A percentile compares a stretch with the other conserved stretches of the same genome.
These are phyloP conservation scores for Cochlearius cochlearius DNA, from an alignment of 2,113 vertebrate species.

Conservation along the genomic window DNA sequence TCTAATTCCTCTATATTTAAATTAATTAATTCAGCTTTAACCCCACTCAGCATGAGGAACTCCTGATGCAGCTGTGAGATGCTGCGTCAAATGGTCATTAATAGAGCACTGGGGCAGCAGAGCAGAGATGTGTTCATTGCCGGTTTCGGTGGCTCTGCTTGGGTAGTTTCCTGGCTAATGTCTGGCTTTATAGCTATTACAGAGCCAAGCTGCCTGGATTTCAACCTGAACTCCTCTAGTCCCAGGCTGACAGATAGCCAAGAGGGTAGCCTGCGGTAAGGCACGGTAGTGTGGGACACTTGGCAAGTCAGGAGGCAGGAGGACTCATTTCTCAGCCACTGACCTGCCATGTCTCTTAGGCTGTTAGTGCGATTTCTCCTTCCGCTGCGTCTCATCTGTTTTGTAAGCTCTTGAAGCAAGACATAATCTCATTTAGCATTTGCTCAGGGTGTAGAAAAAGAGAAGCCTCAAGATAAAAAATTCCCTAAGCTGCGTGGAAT, in stretches of 20 bases:
- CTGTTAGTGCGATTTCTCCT: background rate
- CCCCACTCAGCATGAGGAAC: background rate
- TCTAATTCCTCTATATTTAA: background rate
- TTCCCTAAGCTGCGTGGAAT: background rate
- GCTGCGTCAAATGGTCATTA: background rate
- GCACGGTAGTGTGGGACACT: background rate
- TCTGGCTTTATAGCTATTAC: background rate
- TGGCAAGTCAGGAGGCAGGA: background rate
- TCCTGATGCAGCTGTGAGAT: background rate
- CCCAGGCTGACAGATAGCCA: background rate
- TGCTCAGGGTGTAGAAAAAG: background rate
- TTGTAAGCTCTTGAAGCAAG: background rate
- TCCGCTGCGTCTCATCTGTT: background rate
- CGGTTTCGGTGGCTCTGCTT: background rate
- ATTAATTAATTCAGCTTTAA: background rate
- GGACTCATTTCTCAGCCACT: background rate
- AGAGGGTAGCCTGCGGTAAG: background rate
- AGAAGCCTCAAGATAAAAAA: background rate
- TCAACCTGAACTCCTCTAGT: background rate
- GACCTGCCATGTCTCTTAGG: background rate
- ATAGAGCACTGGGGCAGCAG: background rate
- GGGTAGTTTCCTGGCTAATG: background rate
- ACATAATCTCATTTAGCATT: background rate
- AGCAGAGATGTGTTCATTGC: background rate
- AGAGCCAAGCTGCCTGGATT: background rate